Conservation (phyloP, 2,113 vertebrate species). For the Bucco capensis region DNA sequence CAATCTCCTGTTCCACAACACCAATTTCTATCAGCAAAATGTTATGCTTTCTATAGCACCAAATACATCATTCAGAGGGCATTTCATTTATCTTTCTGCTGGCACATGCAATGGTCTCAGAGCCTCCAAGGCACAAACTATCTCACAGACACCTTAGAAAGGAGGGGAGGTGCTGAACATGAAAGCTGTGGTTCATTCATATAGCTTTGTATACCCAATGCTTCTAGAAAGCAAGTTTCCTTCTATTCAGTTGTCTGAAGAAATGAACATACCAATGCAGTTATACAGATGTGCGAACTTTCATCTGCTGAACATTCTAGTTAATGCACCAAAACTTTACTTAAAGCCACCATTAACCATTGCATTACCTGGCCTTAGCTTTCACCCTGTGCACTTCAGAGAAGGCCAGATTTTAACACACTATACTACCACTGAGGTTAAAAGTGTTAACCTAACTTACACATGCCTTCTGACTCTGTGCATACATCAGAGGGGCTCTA, state of each 20-base stretch:
- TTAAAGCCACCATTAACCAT: neutral
- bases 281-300: neutral
- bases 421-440: neutral
- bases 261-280: neutral
- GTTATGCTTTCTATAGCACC: neutral
- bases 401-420: neutral
- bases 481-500: neutral
- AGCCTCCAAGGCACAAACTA: neutral
- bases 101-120: neutral
- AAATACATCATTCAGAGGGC: neutral
- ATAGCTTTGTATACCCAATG: neutral
- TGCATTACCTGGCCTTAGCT: neutral
- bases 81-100: neutral
- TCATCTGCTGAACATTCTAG: neutral
- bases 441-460: neutral
- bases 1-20: neutral
- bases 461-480: neutral
- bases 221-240: neutral
- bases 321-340: neutral
- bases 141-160: neutral
- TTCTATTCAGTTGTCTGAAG: neutral
- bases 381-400: neutral
- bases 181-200: neutral
- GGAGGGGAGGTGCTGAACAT: neutral
- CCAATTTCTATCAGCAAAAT: neutral